Evolutionary conservation across 2,797 vertebrate species (phyloP).

Genomic region (Numenius phaeopus): DNA sequence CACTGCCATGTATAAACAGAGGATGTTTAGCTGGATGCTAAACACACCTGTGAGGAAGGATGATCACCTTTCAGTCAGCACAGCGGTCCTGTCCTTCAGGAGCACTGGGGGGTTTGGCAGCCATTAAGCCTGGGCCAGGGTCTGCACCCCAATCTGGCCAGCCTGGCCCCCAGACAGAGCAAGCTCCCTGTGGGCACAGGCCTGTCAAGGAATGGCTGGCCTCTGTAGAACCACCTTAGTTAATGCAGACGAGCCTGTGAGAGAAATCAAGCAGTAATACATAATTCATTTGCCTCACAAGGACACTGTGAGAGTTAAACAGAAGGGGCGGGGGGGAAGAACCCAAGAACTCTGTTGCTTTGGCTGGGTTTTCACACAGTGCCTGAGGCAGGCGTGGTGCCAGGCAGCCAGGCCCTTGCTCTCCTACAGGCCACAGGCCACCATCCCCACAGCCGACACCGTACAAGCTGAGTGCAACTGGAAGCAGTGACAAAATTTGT

Average conservation of each 20-base stretch:
- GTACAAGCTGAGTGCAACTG: background rate
- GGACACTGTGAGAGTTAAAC: background rate
- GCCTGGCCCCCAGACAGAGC: fast-evolving
- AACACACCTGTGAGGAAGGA: background rate
- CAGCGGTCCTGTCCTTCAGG: fast-evolving
- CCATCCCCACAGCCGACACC: fast-evolving
- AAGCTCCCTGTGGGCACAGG: fast-evolving
- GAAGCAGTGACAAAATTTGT: fast-evolving
- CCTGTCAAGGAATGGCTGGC: fast-evolving
- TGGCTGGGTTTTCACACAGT: fast-evolving
- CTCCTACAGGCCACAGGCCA: fast-evolving
- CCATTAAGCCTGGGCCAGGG: fast-evolving
- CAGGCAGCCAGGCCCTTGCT: fast-evolving
- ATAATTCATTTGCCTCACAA: background rate
- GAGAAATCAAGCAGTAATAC: background rate
- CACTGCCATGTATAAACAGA: background rate
- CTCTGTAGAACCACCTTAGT: background rate
- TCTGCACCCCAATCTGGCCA: fast-evolving
- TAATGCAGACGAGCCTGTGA: fast-evolving
- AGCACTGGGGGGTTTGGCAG: fast-evolving
- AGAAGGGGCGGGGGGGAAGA: too few relatives aligned
- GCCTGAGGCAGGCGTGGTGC: fast-evolving
- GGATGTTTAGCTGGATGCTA: background rate
- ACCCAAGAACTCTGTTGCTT: background rate
- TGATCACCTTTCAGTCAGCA: too few relatives aligned